Base-by-base conservation (phyloP, 1,140 invertebrate genomes). In the Euborellia annulipes region DNA sequence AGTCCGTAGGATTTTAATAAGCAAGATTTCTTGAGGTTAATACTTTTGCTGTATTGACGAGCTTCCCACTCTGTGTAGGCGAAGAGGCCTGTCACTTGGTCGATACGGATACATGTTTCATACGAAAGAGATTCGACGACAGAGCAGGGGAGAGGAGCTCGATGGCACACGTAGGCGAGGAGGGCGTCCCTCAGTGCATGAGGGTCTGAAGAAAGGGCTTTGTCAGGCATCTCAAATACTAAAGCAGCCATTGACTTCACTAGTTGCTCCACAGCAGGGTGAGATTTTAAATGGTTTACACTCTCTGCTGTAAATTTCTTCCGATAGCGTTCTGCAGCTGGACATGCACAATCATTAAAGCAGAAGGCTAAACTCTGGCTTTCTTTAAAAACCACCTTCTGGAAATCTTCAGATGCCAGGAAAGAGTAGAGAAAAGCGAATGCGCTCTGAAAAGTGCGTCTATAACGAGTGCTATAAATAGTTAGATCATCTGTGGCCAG, bases 361-460 rank as follows among this genome's bases (percentile, higher is more conserved):
- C 87, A 90, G 62, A 88, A 90, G n/a, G 77, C 73, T 50, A 85
- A 76, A 58, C 82, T 85, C 50, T 83, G 79, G 22, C 77, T 81
- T 56, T 86, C 84, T 6, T 67, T 64, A 23, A 85, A 62, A 4
- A 60, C 63, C 1, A 80, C 55, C 21, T 52, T 55, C 17, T 47
- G 52, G 8, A 71, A 49, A 46, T 66, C 56, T 40, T 76, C 73
- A 3, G 68, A 63, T 9, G 79, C 73, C 17, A 89, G 60, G 46
- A 87, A 72, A 0, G 80, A 74, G 65, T 79, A 89, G 9, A 89
- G 58, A 49, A 90, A 69, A 2, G 85, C 85, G 30, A 89, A 62
- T 3, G 80, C 79, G 56, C 87, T 92, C 61, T 94, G 89, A 51
- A 87, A 87, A 9, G 90, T 94, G 54, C 90, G 71, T 6, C 83